phyloP scores from a whole-genome alignment of 1,140 invertebrate genomes.

The Tetragnatha versicolor region DNA sequence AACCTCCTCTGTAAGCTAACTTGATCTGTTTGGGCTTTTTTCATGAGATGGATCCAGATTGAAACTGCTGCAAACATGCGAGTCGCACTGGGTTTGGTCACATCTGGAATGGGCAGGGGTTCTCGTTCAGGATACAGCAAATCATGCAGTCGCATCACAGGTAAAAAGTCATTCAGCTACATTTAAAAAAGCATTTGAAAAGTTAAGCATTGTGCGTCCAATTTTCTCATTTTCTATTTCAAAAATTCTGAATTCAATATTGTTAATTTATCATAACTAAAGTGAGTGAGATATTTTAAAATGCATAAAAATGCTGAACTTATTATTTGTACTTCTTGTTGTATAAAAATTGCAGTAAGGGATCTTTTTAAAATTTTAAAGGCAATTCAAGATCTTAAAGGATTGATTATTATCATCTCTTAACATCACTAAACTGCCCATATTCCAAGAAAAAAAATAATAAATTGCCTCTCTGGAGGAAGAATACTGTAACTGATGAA shows the following conservation, averaged over 20 bases:
- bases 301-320: too few relatives aligned
- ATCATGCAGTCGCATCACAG: conserved; percentile 90
- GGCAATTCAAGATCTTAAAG: too few relatives aligned
- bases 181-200: background rate
- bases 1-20: conserved; percentile 79
- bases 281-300: too few relatives aligned
- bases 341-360: too few relatives aligned
- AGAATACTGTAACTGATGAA: too few relatives aligned
- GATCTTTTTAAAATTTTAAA: too few relatives aligned
- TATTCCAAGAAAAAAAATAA: too few relatives aligned
- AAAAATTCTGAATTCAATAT: background rate
- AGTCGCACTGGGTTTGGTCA: conserved; percentile 80
- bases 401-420: too few relatives aligned
- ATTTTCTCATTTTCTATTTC: background rate
- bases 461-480: too few relatives aligned
- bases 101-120: conserved; percentile 87
- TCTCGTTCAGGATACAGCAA: conserved; percentile 91
- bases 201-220: background rate
- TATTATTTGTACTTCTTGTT: too few relatives aligned
- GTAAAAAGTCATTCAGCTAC: conserved; percentile 77
- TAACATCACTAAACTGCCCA: too few relatives aligned
- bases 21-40: conserved; percentile 85
- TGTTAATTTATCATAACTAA: too few relatives aligned
- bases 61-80: conserved; percentile 92
- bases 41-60: conserved; percentile 94